A percentile compares a stretch with the other conserved stretches of the same genome.
These are phyloP conservation scores for Cynocephalus volans DNA, from an alignment of 2,113 vertebrate genomes.

Conservation along the genomic window DNA sequence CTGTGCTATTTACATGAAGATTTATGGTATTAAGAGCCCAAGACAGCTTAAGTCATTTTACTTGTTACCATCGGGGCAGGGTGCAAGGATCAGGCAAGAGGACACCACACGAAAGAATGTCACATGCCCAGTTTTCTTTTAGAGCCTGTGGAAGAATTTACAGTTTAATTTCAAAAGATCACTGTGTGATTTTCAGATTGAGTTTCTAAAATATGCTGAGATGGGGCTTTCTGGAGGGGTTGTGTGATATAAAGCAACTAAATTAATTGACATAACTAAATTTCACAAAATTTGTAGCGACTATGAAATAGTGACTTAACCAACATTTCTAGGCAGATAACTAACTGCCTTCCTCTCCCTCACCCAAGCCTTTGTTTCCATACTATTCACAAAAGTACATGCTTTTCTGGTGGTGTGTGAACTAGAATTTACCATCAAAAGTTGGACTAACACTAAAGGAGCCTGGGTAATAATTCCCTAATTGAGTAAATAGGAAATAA, in stretches of 20 bases:
- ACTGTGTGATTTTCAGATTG: neutral
- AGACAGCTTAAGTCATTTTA: constrained; percentile 27
- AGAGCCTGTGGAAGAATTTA: neutral
- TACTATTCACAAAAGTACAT: neutral
- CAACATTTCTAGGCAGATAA: neutral
- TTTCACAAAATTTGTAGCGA: neutral
- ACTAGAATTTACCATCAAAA: neutral
- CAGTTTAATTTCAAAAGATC: neutral
- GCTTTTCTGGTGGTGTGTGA: neutral
- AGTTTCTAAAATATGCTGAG: constrained; percentile 20
- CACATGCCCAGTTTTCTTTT: constrained; percentile 32
- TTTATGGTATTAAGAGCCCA: neutral
- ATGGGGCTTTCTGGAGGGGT: neutral
- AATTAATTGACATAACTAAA: neutral
- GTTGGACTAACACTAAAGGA: neutral
- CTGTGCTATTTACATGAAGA: constrained; percentile 24
- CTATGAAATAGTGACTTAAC: neutral
- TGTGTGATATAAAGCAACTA: neutral
- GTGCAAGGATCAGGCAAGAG: constrained; percentile 19
- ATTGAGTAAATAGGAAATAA: neutral
- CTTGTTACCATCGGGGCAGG: neutral
- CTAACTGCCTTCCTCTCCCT: neutral
- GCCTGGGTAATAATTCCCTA: neutral
- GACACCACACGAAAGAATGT: constrained; percentile 52
- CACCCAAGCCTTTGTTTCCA: constrained; percentile 16